Percentiles rank a stretch among this genome's conserved stretches.
Conservation (phyloP, 2,888 invertebrate species). For the Mesodorylaimus sp. region DNA sequence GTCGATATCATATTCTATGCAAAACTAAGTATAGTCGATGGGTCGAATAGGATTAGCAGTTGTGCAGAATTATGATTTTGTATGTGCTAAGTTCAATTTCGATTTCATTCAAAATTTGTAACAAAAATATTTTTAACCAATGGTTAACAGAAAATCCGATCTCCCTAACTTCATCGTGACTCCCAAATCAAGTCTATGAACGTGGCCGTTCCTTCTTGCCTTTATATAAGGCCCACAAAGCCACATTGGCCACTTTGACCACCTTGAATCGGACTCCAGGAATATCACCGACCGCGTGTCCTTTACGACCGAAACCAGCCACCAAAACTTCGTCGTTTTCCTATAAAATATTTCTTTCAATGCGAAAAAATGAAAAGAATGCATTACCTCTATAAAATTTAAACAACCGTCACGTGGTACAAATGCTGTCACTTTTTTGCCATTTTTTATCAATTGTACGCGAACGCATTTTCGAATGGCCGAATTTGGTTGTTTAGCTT, state of each 20-base stretch:
- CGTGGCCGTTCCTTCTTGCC: slow-evolving; percentile 99
- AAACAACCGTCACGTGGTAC: slow-evolving; percentile 98
- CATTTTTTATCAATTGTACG: slow-evolving; percentile 97
- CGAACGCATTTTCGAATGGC: slow-evolving; percentile 98
- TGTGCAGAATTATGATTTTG: no score
- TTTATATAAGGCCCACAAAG: slow-evolving; percentile 90
- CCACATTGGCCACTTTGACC: slow-evolving; percentile 98
- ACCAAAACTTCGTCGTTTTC: slow-evolving; percentile 99
- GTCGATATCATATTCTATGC: no score
- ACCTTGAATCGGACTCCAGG: slow-evolving; percentile 67
- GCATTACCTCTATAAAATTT: slow-evolving; percentile 74
- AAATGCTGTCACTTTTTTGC: slow-evolving; percentile 99
- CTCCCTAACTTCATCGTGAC: no score
- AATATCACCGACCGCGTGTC: slow-evolving; percentile 99
- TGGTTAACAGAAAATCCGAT: no score
- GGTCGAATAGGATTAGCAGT: no score
- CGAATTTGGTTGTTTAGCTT: slow-evolving; percentile 99
- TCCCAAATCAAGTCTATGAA: no score
- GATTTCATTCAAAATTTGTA: no score
- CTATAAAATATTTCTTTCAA: no score
- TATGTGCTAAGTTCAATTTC: no score
- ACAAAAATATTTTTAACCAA: no score
- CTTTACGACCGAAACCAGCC: slow-evolving; percentile 97
- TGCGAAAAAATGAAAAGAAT: slow-evolving; percentile 4
- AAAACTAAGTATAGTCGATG: no score